phyloP scores from a whole-genome alignment of 2,888 invertebrate genomes.

The Schizotus pectinicornis region DNA sequence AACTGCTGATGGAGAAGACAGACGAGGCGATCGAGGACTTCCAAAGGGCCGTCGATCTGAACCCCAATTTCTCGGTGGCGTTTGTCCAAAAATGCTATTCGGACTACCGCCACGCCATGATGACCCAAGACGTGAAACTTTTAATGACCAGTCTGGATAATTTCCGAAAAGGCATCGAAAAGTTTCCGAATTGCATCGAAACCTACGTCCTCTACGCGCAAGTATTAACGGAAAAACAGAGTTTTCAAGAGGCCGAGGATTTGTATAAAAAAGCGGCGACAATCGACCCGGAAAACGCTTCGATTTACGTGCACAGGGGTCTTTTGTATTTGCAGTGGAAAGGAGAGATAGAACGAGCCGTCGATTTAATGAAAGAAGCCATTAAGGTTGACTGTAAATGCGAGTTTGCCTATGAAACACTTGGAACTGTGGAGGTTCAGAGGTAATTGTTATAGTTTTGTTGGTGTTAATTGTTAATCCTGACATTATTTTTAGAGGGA shows the following conservation, averaged over 20 bases:
- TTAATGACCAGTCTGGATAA: slow-evolving; percentile 71
- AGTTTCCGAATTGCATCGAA: slow-evolving; percentile 85
- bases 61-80: slow-evolving; percentile 85
- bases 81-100: slow-evolving; percentile 91
- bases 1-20: slow-evolving; percentile 80
- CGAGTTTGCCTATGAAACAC: slow-evolving; percentile 93
- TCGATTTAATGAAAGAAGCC: slow-evolving; percentile 79
- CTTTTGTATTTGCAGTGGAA: slow-evolving; percentile 84
- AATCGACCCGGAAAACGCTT: slow-evolving; percentile 84
- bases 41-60: slow-evolving; percentile 79
- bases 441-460: slow-evolving; percentile 61
- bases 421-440: slow-evolving; percentile 95
- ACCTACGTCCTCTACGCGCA: slow-evolving; percentile 84
- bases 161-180: slow-evolving; percentile 77
- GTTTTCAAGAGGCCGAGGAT: slow-evolving; percentile 82
- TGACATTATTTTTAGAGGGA: slow-evolving; percentile 73
- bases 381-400: slow-evolving; percentile 89
- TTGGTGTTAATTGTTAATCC: slow-evolving; percentile 10
- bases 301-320: slow-evolving; percentile 86
- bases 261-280: slow-evolving; percentile 81
- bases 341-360: slow-evolving; percentile 80
- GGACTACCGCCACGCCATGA: slow-evolving; percentile 68
- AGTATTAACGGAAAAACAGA: slow-evolving; percentile 83
- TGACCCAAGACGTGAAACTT: slow-evolving; percentile 59
- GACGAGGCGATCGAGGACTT: slow-evolving; percentile 84